A percentile compares a stretch with the other conserved stretches of the same genome.
Conservation (phyloP, 2,888 invertebrate species). For the Lepeophtheirus nordmannii region DNA sequence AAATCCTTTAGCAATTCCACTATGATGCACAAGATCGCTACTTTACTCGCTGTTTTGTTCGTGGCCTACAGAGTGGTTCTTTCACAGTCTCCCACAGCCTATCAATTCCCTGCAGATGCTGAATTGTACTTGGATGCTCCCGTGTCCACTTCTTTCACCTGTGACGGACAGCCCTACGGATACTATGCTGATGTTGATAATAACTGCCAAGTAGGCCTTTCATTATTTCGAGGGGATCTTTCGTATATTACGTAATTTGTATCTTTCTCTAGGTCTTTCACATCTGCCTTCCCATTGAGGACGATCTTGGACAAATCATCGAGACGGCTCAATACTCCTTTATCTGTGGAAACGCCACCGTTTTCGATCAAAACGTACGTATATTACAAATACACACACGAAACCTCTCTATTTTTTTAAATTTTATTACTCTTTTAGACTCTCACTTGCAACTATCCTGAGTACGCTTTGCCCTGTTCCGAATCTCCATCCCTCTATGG, state of each 20-base stretch:
- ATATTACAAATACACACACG: not conserved
- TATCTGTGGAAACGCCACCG: slow-evolving; percentile 28
- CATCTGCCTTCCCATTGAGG: slow-evolving; percentile 27
- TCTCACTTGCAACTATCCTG: slow-evolving; percentile 56
- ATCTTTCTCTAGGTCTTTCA: slow-evolving; percentile 27
- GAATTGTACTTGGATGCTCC: slow-evolving; percentile 25
- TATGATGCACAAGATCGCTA: not conserved
- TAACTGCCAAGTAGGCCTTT: slow-evolving; percentile 27
- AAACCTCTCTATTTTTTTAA: not conserved
- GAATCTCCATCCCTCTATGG: slow-evolving; percentile 58
- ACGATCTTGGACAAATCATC: slow-evolving; percentile 25
- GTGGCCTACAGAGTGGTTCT: not conserved
- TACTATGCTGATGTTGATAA: slow-evolving; percentile 29
- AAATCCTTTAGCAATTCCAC: not conserved
- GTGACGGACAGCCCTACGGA: slow-evolving; percentile 26
- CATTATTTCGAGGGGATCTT: too few species aligned
- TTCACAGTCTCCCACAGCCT: not conserved
- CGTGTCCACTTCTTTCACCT: slow-evolving; percentile 26
- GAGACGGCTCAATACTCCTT: slow-evolving; percentile 27
- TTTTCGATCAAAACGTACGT: slow-evolving; percentile 29
- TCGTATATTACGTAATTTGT: too few species aligned
- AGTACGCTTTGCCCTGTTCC: slow-evolving; percentile 56
- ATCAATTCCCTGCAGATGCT: slow-evolving; percentile 27
- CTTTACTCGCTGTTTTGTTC: not conserved
- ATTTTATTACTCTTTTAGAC: slow-evolving; percentile 40